Base-by-base conservation (phyloP, 2,888 invertebrate genomes). In the Melolontha melolontha region DNA sequence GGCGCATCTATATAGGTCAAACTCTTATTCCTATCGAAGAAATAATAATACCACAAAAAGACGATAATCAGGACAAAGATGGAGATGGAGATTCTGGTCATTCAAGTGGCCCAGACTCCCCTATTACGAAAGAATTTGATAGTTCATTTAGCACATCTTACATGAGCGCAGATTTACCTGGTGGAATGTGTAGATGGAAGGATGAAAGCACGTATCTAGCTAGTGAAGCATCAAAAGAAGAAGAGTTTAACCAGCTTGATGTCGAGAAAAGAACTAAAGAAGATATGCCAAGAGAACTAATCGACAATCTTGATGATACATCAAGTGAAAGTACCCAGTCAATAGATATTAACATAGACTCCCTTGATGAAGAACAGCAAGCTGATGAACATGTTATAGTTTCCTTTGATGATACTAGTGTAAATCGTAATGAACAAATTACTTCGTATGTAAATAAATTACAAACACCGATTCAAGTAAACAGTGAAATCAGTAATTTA, bases 151-250 rank as follows among this genome's bases (percentile, higher is more conserved):
- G 84, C 41, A 89, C 91, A 11, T 88, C 89, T 78, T 89, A 88
- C 76, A 86, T 90, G 76, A 88, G 90, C 55, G 89, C 91, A 78
- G 91, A 92, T 82, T 84, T 93, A 72, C 93, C 93, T 5, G 92
- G 92, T 70, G 93, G 93, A 65, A 88, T 93, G 75, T 92, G 92
- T 81, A 90, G 91, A 79, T 93, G 93, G 93, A 89, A 89, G 80
- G 93, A 92, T 79, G 88, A 92, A 79, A 93, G 92, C 79, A 92
- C 93, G 57, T 93, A 92, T 78, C 84, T 93, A 76, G 86, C 90
- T 76, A 79, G 86, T 77, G 90, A 90, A 10, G 6, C 8, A 34
- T 6, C 6, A 34, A 34, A 6, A 5, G 34, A 34, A 34, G 34
- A 34, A 34, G 22, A 2, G 4, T 22, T 1, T 22, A 4, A 22